A percentile compares a stretch with the other conserved stretches of the same genome.
These are phyloP conservation scores for Rhyzopertha dominica DNA, from an alignment of 1,140 invertebrate genomes.

Conservation along the genomic window DNA sequence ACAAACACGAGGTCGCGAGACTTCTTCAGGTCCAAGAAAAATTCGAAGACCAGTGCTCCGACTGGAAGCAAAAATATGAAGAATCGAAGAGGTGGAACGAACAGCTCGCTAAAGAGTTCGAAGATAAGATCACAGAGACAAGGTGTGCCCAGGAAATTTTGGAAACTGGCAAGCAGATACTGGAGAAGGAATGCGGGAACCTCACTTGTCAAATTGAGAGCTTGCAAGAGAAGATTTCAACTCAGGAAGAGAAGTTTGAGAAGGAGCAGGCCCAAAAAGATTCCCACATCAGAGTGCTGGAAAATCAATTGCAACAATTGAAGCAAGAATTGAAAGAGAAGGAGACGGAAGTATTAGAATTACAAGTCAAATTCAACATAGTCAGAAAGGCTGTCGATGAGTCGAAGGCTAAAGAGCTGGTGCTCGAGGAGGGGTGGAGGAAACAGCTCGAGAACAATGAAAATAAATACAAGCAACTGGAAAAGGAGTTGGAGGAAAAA, in stretches of 20 bases:
- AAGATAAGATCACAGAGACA: slow-evolving; percentile 7
- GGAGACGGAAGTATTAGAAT: background rate
- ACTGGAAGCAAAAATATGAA: no score
- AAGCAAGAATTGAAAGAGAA: background rate
- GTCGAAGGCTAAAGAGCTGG: background rate
- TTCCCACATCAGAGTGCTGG: background rate
- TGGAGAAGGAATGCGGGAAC: slow-evolving; percentile 2
- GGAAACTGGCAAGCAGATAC: slow-evolving; percentile 16
- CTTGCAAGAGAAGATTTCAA: no score
- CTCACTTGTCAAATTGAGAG: background rate
- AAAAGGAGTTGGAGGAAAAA: no score
- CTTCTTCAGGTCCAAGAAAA: no score
- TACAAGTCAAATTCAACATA: slow-evolving; percentile 1
- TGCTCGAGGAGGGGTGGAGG: background rate
- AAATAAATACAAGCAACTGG: no score
- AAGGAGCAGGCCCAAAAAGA: background rate
- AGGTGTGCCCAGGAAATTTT: slow-evolving; percentile 19
- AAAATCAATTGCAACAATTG: slow-evolving; percentile 5
- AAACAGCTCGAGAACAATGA: no score
- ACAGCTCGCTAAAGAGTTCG: background rate
- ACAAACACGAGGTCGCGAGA: no score
- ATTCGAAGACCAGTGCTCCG: no score
- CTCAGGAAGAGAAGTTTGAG: background rate
- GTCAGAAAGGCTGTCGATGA: background rate
- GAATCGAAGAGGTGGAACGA: no score